Conservation (phyloP, 2,113 vertebrate species). For the Xiphophorus couchianus region DNA sequence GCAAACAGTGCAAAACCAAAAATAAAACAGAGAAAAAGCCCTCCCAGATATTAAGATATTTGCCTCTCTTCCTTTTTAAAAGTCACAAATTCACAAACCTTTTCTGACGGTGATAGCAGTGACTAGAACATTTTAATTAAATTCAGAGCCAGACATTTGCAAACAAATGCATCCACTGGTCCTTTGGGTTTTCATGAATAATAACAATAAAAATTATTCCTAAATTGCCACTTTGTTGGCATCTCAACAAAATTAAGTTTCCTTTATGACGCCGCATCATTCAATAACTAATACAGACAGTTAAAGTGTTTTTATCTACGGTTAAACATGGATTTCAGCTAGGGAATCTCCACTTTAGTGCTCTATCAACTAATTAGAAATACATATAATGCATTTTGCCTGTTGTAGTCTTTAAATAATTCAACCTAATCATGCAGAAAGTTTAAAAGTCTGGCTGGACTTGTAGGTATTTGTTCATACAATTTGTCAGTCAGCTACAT, state of each 20-base stretch:
- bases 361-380: neutral
- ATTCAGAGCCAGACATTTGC: too few species aligned
- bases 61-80: neutral
- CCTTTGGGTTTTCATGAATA: too few species aligned
- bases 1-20: neutral
- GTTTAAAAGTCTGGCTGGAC: too few species aligned
- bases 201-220: too few species aligned
- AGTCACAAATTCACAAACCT: constrained; percentile 2
- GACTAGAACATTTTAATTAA: too few species aligned
- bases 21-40: too few species aligned
- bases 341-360: too few species aligned
- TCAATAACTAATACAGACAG: neutral
- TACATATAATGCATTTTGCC: neutral
- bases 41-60: neutral
- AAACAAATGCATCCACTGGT: too few species aligned
- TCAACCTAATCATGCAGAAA: too few species aligned
- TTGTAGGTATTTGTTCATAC: neutral
- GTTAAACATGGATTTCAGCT: neutral
- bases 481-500: neutral
- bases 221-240: too few species aligned
- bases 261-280: neutral
- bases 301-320: neutral
- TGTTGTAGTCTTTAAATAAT: neutral
- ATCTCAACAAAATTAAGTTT: too few species aligned
- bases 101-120: too few species aligned